Base-by-base conservation (phyloP, 1,140 invertebrate genomes). In the Lethocerus indicus region DNA sequence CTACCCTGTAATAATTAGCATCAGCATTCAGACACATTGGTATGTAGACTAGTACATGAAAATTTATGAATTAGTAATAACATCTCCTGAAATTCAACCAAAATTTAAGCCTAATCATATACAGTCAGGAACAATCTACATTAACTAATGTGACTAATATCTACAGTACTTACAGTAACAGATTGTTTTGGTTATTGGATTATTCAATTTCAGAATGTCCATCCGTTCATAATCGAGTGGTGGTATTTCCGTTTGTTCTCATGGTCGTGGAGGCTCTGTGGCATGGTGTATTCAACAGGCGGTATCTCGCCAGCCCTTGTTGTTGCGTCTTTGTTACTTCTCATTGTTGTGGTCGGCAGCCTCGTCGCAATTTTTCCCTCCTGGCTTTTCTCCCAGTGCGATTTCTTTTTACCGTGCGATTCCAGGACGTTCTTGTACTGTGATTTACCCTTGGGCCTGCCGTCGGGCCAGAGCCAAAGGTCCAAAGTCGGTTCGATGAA, bases 141-240 rank as follows among this genome's bases (percentile, higher is more conserved):
- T n/a, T n/a, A n/a, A n/a, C n/a, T n/a, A n/a, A n/a, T n/a, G n/a
- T n/a, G n/a, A n/a, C n/a, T n/a, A n/a, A n/a, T n/a, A n/a, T n/a
- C n/a, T n/a, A n/a, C n/a, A n/a, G n/a, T n/a, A n/a, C n/a, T n/a
- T n/a, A n/a, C n/a, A n/a, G n/a, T n/a, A n/a, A n/a, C n/a, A n/a
- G n/a, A n/a, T n/a, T n/a, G n/a, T n/a, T n/a, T n/a, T n/a, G n/a
- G n/a, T n/a, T n/a, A n/a, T n/a, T n/a, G n/a, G n/a, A 40, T 40
- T 12, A n/a, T 12, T 12, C 9, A 9, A 14, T 20, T n/a, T 43
- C 28, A 51, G 18, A 36, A 45, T 1, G 32, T 18, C 49, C 49
- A 51, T 9, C 49, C 49, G 28, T 51, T 35, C n/a, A 42, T 18
- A 13, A 44, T 44, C 12, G 49, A 51, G 27, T 51, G 49, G n/a